Evolutionary conservation across 2,113 vertebrate genomes (phyloP).

Genomic region (Dermatemys mawii): DNA sequence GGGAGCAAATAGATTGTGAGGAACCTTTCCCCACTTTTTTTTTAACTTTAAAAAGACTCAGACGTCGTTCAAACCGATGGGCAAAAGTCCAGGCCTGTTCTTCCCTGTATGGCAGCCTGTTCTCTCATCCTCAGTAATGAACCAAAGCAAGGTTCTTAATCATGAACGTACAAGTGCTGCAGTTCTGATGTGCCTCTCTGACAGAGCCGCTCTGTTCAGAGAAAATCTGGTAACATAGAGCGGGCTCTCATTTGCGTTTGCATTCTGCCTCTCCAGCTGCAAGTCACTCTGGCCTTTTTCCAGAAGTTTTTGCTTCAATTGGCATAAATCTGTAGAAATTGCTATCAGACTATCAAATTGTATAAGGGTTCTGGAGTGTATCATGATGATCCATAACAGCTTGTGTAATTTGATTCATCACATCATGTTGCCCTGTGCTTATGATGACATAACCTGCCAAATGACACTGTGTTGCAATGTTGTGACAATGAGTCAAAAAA

Average conservation of each 20-base stretch:
- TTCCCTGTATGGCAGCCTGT: constrained; percentile 16
- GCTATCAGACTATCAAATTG: not conserved
- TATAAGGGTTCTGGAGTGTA: not conserved
- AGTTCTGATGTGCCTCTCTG: constrained; percentile 15
- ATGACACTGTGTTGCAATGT: not conserved
- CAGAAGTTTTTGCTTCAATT: not conserved
- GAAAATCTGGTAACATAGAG: not conserved
- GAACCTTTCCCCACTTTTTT: not conserved
- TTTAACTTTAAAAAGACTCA: not conserved
- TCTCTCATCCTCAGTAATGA: constrained; percentile 39
- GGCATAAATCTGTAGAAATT: not conserved
- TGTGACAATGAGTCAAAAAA: not conserved
- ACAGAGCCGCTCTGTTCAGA: constrained; percentile 17
- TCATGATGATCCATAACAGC: not conserved
- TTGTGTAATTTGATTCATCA: not conserved
- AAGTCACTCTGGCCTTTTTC: not conserved
- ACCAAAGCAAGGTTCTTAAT: constrained; percentile 29
- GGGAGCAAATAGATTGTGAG: not conserved
- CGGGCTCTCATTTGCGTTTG: not conserved
- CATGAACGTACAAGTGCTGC: not conserved
- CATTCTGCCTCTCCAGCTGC: not conserved
- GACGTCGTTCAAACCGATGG: not conserved
- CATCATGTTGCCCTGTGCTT: not conserved
- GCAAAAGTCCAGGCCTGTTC: constrained; percentile 27
- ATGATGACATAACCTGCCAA: not conserved